Conservation (phyloP, 2,113 vertebrate species). For the Tragelaphus scriptus region DNA sequence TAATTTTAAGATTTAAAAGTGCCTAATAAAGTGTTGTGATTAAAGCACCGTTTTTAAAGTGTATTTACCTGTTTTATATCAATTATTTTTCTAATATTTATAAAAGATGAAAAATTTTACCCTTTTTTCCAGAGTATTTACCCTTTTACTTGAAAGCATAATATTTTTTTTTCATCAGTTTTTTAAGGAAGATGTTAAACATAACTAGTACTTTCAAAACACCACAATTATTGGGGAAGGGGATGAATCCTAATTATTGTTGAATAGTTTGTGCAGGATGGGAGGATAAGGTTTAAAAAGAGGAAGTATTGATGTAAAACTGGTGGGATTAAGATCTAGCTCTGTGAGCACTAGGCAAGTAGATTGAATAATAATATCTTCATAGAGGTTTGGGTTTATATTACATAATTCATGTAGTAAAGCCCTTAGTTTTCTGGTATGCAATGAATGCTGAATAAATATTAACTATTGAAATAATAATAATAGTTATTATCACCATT, state of each 20-base stretch:
- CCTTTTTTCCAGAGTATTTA: background rate
- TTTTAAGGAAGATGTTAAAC: constrained; percentile 6
- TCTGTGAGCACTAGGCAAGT: background rate
- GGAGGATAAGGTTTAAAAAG: constrained; percentile 10
- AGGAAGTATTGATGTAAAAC: background rate
- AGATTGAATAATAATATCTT: constrained; percentile 8
- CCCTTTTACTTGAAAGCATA: background rate
- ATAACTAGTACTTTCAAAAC: background rate
- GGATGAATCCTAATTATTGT: background rate
- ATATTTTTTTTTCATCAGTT: constrained; percentile 1
- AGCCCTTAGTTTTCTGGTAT: constrained; percentile 20
- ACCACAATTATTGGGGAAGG: background rate
- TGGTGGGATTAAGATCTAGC: constrained; percentile 1
- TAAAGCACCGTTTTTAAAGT: constrained; percentile 11
- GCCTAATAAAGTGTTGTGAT: background rate
- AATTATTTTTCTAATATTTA: background rate
- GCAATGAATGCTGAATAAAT: background rate
- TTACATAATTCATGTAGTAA: background rate
- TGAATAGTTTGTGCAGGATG: background rate
- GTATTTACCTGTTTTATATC: background rate
- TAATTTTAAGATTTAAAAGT: background rate
- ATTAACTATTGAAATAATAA: background rate
- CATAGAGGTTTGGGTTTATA: background rate
- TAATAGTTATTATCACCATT: background rate
- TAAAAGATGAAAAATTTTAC: constrained; percentile 24